Percentiles rank a stretch among this genome's conserved stretches.
phyloP scores from a whole-genome alignment of 1,140 invertebrate species.

The Scaptomyza hsui region DNA sequence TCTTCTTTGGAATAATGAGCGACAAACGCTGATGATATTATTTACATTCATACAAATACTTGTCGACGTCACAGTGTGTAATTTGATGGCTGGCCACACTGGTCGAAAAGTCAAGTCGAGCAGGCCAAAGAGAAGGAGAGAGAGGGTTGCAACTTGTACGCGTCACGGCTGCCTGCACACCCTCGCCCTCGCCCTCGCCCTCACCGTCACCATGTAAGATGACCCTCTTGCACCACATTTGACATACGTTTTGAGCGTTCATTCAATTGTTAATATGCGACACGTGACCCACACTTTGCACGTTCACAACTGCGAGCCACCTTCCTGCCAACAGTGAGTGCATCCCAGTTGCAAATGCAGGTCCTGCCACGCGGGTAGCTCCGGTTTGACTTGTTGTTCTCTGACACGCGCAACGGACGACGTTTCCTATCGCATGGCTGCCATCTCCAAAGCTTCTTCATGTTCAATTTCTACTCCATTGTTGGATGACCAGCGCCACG shows the following conservation, averaged over 20 bases:
- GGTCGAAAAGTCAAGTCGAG: constrained; percentile 67
- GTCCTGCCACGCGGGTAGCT: constrained; percentile 47
- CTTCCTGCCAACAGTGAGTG: constrained; percentile 35
- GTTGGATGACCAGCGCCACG: constrained; percentile 71
- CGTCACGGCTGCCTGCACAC: constrained; percentile 74
- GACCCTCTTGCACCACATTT: constrained; percentile 43
- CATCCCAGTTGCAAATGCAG: constrained; percentile 50
- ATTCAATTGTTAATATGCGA: constrained; percentile 75
- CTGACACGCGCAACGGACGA: constrained; percentile 58
- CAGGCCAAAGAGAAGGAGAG: neutral
- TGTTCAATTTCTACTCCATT: constrained; percentile 22
- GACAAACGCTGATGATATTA: constrained; percentile 75
- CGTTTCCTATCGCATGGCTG: constrained; percentile 54
- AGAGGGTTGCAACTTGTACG: constrained; percentile 59
- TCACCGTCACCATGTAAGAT: constrained; percentile 12
- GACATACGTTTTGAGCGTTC: constrained; percentile 74
- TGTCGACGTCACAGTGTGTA: constrained; percentile 42
- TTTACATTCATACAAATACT: constrained; percentile 48
- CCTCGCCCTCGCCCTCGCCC: constrained; percentile 37
- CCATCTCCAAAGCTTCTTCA: constrained; percentile 26
- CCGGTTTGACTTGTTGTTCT: constrained; percentile 78
- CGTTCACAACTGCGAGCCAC: constrained; percentile 41
- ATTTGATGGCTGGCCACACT: constrained; percentile 69
- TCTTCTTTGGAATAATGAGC: no score
- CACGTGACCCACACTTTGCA: constrained; percentile 80